phyloP scores from a whole-genome alignment of 2,797 vertebrate species.

The Leptodactylus fallax region DNA sequence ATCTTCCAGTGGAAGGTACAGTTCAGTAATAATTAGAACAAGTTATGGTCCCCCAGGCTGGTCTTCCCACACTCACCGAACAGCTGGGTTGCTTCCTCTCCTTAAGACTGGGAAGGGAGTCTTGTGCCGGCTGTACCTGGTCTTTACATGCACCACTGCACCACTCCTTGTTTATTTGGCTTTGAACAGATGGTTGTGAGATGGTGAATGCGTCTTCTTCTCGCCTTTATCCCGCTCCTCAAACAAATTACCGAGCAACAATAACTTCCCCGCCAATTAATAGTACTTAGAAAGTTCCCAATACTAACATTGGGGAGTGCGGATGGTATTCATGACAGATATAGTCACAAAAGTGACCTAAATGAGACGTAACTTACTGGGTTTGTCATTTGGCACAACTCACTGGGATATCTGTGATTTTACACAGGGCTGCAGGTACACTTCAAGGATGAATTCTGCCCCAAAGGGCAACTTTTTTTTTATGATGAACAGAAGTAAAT shows the following conservation, averaged over 20 bases:
- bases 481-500: too few relatives aligned
- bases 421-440: neutral
- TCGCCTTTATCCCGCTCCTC: constrained; percentile 18
- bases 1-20: constrained; percentile 38
- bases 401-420: neutral
- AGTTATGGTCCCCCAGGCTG: constrained; percentile 42
- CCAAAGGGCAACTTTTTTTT: too few relatives aligned
- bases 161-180: constrained; percentile 39
- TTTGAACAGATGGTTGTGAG: constrained; percentile 37
- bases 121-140: constrained; percentile 28
- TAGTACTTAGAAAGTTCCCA: constrained; percentile 16
- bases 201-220: constrained; percentile 34
- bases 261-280: constrained; percentile 43
- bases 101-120: constrained; percentile 29
- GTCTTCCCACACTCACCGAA: constrained; percentile 23
- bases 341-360: neutral
- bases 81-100: constrained; percentile 45
- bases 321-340: neutral
- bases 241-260: constrained; percentile 47
- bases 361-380: neutral
- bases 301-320: constrained; percentile 1
- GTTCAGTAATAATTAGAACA: constrained; percentile 50
- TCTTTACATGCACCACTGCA: constrained; percentile 48
- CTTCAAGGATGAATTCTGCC: too few relatives aligned
- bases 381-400: neutral